A percentile compares a stretch with the other conserved stretches of the same genome.
Evolutionary conservation across 2,888 invertebrate species (phyloP).

Genomic region (Ichneumon xanthorius): DNA sequence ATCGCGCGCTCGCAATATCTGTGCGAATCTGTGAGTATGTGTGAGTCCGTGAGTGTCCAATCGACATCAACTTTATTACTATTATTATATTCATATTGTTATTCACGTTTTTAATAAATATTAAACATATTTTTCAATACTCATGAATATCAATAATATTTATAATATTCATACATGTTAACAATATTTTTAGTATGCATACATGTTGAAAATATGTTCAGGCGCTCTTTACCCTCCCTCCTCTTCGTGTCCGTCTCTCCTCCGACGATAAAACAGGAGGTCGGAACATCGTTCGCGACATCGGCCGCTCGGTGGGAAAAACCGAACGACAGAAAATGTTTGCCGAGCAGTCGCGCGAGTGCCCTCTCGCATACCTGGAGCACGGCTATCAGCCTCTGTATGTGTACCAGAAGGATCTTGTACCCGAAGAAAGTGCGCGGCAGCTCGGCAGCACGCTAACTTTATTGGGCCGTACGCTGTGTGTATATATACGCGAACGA

Average conservation of each 20-base stretch:
- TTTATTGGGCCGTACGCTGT: constrained; percentile 58
- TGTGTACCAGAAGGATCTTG: background rate
- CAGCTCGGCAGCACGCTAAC: constrained; percentile 55
- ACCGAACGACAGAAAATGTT: constrained; percentile 52
- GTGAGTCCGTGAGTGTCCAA: no score
- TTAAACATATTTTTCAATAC: no score
- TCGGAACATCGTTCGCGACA: constrained; percentile 16
- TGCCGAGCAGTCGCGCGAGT: constrained; percentile 48
- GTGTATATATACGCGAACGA: constrained; percentile 56
- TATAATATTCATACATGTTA: background rate
- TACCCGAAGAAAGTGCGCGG: constrained; percentile 50
- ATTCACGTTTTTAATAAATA: no score
- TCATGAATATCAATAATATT: no score
- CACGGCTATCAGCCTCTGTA: background rate
- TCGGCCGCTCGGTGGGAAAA: constrained; percentile 17
- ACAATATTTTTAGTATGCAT: background rate
- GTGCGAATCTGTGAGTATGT: no score
- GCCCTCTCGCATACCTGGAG: constrained; percentile 5
- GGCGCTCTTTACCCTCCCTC: background rate
- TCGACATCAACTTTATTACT: no score
- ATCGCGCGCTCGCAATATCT: no score
- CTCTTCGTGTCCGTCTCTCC: background rate
- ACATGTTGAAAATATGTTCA: background rate
- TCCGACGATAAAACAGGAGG: constrained; percentile 40
- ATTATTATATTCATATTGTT: no score